A percentile compares a stretch with the other conserved stretches of the same genome.
These are phyloP conservation scores for Lochmaea capreae DNA, from an alignment of 2,888 invertebrate species.

Conservation along the genomic window DNA sequence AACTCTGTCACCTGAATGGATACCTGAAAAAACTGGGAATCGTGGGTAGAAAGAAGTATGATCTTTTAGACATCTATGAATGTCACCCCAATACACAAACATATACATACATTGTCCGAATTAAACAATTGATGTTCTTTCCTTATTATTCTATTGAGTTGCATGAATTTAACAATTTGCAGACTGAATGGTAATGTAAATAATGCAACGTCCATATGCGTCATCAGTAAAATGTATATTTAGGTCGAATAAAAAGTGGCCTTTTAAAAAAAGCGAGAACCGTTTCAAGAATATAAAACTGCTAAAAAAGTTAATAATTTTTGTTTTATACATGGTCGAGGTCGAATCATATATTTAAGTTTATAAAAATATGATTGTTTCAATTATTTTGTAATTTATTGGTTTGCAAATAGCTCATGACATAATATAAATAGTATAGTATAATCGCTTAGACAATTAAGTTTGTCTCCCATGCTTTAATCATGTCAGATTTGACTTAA, in stretches of 20 bases:
- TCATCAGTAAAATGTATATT: neutral
- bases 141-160: conserved; percentile 3
- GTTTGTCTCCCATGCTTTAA: neutral
- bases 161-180: conserved; percentile 3
- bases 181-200: neutral
- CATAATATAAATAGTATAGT: neutral
- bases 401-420: neutral
- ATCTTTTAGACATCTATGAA: too few species aligned
- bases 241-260: conserved; percentile 1
- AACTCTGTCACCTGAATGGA: too few species aligned
- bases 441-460: neutral
- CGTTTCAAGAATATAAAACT: neutral
- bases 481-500: too few species aligned
- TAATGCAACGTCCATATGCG: neutral
- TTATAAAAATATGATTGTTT: neutral
- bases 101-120: neutral
- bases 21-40: too few species aligned
- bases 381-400: conserved; percentile 2
- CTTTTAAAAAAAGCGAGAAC: neutral
- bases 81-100: too few species aligned
- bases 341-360: neutral
- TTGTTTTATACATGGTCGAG: neutral
- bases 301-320: neutral
- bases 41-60: too few species aligned
- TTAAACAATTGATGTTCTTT: conserved; percentile 4